Percentiles rank a stretch among this genome's conserved stretches.
These are phyloP conservation scores for Polypterus senegalus DNA, from an alignment of 2,113 vertebrate genomes.

Conservation along the genomic window DNA sequence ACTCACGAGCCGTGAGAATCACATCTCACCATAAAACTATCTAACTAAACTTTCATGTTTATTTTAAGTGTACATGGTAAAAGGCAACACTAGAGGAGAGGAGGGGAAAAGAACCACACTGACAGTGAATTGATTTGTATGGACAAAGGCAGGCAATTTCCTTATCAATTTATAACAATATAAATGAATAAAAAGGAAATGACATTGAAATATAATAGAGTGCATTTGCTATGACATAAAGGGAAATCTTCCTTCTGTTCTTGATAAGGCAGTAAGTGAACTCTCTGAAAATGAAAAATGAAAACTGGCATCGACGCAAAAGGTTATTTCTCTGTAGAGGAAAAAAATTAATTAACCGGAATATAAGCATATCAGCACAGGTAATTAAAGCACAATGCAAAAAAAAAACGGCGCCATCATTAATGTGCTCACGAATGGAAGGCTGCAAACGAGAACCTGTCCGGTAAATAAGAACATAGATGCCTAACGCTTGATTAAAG, in stretches of 20 bases:
- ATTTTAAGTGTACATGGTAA: no score
- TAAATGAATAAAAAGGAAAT: constrained; percentile 20
- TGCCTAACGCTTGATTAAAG: no score
- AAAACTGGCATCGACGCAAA: constrained; percentile 7
- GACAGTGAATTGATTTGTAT: constrained; percentile 17
- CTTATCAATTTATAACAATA: constrained; percentile 23
- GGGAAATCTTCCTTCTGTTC: constrained; percentile 14
- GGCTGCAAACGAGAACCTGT: no score
- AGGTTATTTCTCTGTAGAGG: constrained; percentile 4
- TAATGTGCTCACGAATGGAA: no score
- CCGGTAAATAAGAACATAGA: no score
- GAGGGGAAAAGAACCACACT: not conserved
- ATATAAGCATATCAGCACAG: constrained; percentile 4
- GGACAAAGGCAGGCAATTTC: constrained; percentile 20
- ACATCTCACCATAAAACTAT: not conserved
- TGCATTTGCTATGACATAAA: constrained; percentile 1
- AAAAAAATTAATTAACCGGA: constrained; percentile 7
- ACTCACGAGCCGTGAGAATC: constrained; percentile 9
- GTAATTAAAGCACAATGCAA: constrained; percentile 7
- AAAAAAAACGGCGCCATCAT: not conserved
- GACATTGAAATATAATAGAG: constrained; percentile 16
- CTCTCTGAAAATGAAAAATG: constrained; percentile 11
- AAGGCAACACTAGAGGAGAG: no score
- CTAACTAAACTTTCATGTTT: no score
- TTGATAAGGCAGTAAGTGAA: constrained; percentile 17